Evolutionary conservation across 2,113 vertebrate genomes (phyloP).

Genomic region (Pao palembangensis): DNA sequence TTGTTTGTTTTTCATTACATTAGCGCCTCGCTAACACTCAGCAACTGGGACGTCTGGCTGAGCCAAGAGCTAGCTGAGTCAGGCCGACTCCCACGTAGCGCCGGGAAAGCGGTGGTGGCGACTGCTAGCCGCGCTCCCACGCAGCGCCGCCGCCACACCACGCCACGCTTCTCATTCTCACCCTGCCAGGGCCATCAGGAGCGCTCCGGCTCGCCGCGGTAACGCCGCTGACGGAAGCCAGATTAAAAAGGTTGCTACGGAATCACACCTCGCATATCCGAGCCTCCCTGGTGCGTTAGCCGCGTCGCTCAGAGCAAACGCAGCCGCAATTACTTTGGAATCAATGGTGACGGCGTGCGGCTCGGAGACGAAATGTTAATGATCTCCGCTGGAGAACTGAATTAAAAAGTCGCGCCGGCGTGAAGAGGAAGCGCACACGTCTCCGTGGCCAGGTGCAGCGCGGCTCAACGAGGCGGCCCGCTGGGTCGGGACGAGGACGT

Average conservation of each 20-base stretch:
- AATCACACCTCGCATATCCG: conserved; percentile 24
- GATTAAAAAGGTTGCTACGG: conserved; percentile 56
- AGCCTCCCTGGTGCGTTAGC: no score
- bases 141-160: conserved; percentile 30
- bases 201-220: conserved; percentile 30
- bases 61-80: not conserved
- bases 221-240: conserved; percentile 56
- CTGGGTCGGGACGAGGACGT: no score
- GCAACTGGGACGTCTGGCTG: no score
- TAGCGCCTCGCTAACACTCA: not conserved
- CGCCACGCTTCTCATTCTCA: conserved; percentile 52
- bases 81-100: not conserved
- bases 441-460: no score
- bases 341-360: conserved; percentile 55
- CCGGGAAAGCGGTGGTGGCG: conserved; percentile 16
- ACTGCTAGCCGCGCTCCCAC: conserved; percentile 12
- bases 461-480: no score
- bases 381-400: conserved; percentile 42
- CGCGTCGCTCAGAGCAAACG: no score
- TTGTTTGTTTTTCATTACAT: not conserved
- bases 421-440: not conserved
- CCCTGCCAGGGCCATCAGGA: conserved; percentile 33
- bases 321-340: conserved; percentile 57
- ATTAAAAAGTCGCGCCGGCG: conserved; percentile 17
- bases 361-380: conserved; percentile 40